These are phyloP conservation scores for Tenebrio molitor DNA, from an alignment of 1,140 invertebrate species.

Conservation along the genomic window DNA sequence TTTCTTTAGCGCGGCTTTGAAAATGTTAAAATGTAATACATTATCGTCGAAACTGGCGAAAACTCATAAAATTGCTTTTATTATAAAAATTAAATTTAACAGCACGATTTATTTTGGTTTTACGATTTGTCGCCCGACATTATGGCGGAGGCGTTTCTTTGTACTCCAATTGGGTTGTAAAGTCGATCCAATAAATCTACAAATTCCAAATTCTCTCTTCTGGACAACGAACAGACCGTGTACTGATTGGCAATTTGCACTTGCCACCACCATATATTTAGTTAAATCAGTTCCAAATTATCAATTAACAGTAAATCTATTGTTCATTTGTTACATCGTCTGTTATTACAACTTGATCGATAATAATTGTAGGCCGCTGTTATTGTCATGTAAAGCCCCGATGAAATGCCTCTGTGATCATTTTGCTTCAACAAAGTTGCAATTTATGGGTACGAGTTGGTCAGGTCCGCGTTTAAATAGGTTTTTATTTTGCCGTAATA, in stretches of 20 bases:
- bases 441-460: conserved; percentile 2
- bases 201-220: conserved; percentile 18
- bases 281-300: conserved; percentile 24
- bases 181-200: conserved; percentile 37
- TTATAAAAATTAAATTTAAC: conserved; percentile 56
- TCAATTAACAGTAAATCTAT: conserved; percentile 31
- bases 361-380: conserved; percentile 6
- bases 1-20: background rate
- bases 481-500: conserved; percentile 14
- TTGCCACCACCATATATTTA: conserved; percentile 4
- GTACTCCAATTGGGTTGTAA: conserved; percentile 42
- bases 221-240: background rate
- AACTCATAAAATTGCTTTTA: conserved; percentile 47
- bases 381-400: conserved; percentile 9
- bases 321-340: background rate
- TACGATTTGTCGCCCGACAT: conserved; percentile 50
- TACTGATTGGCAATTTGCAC: conserved; percentile 4
- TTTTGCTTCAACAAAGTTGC: conserved; percentile 20
- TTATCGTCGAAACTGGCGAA: conserved; percentile 31
- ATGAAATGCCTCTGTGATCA: conserved; percentile 23
- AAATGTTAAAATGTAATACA: conserved; percentile 33
- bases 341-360: conserved; percentile 15
- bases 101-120: conserved; percentile 53
- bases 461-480: background rate
- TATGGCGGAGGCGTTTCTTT: conserved; percentile 41